These are phyloP conservation scores for Globia sparganii DNA, from an alignment of 2,888 invertebrate species.

Conservation along the genomic window DNA sequence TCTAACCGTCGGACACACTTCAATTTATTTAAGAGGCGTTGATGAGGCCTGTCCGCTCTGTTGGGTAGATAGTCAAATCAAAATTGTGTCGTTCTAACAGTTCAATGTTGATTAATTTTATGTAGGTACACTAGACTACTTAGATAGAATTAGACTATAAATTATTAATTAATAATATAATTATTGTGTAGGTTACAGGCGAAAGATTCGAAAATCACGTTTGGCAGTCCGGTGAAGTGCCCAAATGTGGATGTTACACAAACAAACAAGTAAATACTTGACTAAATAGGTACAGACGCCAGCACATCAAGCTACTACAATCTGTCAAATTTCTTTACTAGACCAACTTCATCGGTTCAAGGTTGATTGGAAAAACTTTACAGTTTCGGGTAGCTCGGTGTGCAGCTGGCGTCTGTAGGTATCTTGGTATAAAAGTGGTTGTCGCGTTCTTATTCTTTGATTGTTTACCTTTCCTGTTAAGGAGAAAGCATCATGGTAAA, in stretches of 20 bases:
- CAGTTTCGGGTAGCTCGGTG: too few relatives aligned
- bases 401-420: too few relatives aligned
- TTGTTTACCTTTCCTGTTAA: background rate
- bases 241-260: background rate
- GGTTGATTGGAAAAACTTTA: too few relatives aligned
- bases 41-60: background rate
- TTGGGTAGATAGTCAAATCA: background rate
- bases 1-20: background rate
- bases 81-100: constrained; percentile 7
- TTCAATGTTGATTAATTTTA: constrained; percentile 3
- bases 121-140: constrained; percentile 15
- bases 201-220: constrained; percentile 2
- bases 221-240: background rate
- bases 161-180: background rate
- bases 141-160: constrained; percentile 4
- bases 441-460: background rate
- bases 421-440: background rate
- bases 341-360: too few relatives aligned
- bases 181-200: background rate
- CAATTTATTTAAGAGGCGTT: background rate
- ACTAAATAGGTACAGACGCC: background rate
- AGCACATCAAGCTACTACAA: too few relatives aligned
- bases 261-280: background rate
- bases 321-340: too few relatives aligned
- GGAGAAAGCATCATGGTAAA: background rate